Evolutionary conservation across 2,113 vertebrate genomes (phyloP), one percentile per base, ranked within the genome.

Genomic region (Pachyramphus minor): DNA sequence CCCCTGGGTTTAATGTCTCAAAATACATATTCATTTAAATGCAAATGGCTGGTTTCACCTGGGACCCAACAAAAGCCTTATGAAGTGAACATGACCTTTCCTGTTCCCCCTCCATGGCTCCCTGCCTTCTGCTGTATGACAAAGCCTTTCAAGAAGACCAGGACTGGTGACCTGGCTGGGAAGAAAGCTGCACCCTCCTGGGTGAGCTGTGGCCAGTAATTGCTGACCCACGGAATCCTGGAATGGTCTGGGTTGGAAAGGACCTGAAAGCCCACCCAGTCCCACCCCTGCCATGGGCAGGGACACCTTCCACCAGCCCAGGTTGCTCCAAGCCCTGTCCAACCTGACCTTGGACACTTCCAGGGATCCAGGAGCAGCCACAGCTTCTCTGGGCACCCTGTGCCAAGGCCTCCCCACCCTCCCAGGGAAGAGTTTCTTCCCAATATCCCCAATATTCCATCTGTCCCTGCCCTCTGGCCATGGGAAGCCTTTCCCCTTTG

Each of bases 11-110:
- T 89, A 59, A 68, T 10, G 15, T 37, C 95, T 94, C 92, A 91
- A 89, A 97, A 96, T 93, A 90, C 81, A 96, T 95, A 92, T 93
- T 96, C 86, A 96, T 87, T 90, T 23, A 94, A 89, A 96, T 96
- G 83, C 60, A 90, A 93, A 95, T 84, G 39, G 28, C 76, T 88
- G 60, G 27, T 72, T 77, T 94, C 96, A 91, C 96, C 86, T 91
- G 92, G 74, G 91, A 95, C 45, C 27, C n/a, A 4, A 44, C 71
- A 45, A 28, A 63, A 59, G 89, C 44, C 0, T 33, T 2, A 37
- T 0, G 52, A 21, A 15, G 59, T 1, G 37, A 74, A 6, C 44
- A 1, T 58, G 77, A 85, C 81, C 73, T 67, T 45, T 83, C 41
- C 11, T 13, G 14, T 11, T 33, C 41, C 39, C 77, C 84, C 55